Base-by-base conservation (phyloP, 2,888 invertebrate species). In the Nomada fabriciana region DNA sequence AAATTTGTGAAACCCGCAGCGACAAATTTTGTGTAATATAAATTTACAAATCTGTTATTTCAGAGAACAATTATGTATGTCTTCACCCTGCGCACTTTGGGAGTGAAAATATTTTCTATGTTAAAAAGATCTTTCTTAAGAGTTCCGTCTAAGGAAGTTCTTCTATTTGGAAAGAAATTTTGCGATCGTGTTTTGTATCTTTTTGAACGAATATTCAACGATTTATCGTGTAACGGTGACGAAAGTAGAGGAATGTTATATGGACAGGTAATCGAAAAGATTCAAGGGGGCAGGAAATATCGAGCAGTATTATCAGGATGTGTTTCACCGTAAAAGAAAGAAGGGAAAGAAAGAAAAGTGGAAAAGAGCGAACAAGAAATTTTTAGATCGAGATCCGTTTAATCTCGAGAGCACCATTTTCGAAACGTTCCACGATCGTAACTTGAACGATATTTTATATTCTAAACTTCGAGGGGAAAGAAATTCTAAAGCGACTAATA, bases 221-320 rank as follows among this genome's bases (percentile, higher is more conserved):
- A 2, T 72, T 47, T 63, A 25, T 64, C 29, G 47, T 23, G 63
- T 23, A 64, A 64, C 60, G 18, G n/a, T n/a, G 18, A 18, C 20
- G 47, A 18, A 53, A 3, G 18, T 2, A 52, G 52, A 20, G 20
- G 5, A 7, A n/a, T 18, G 9, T 7, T 63, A 29, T 20, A 42
- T 0, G 13, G 18, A n/a, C 20, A 7, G 13, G 18, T 43, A n/a
- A n/a, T 52, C 13, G 9, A 15, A 1, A 11, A 11, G 23, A 13
- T 20, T 11, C 29, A 47, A 11, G 23, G 18, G n/a, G 61, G 15
- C 36, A 36, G 20, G 20, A 60, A 69, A 43, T 23, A 53, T 68
- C 60, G 55, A 86, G 61, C 86, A 88, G 86, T 88, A 88, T 78
- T 86, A 86, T n/a, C 59, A 23, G 78, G 25, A 60, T 69, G 50